phyloP scores from a whole-genome alignment of 2,888 invertebrate genomes.

The Coenonympha arcania region DNA sequence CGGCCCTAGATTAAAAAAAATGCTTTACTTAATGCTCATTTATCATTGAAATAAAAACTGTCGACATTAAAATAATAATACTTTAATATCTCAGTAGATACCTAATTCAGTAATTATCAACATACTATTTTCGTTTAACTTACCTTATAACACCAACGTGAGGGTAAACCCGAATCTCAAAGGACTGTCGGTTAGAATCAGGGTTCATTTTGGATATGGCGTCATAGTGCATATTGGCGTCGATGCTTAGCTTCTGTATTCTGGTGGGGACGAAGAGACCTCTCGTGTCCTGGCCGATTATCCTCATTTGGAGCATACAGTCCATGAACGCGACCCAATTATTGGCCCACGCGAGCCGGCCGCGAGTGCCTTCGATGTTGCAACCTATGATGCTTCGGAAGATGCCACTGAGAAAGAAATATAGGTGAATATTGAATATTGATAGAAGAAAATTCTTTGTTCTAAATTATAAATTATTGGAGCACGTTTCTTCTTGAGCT shows the following conservation, averaged over 20 bases:
- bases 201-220: slow-evolving; percentile 65
- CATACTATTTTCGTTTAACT: neutral
- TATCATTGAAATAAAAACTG: too few species aligned
- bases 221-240: slow-evolving; percentile 76
- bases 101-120: too few species aligned
- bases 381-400: slow-evolving; percentile 76
- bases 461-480: neutral
- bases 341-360: slow-evolving; percentile 79
- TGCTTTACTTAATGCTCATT: too few species aligned
- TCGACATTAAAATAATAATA: too few species aligned
- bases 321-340: slow-evolving; percentile 94
- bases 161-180: slow-evolving; percentile 65
- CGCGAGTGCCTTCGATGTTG: slow-evolving; percentile 67
- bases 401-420: slow-evolving; percentile 58
- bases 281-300: slow-evolving; percentile 79
- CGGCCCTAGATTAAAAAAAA: slow-evolving; percentile 65
- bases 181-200: slow-evolving; percentile 56
- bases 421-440: slow-evolving; percentile 16
- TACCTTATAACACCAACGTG: slow-evolving; percentile 69
- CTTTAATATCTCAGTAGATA: too few species aligned
- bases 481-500: too few species aligned
- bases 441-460: neutral
- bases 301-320: slow-evolving; percentile 87
- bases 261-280: slow-evolving; percentile 83
- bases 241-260: slow-evolving; percentile 79